phyloP scores from a whole-genome alignment of 2,113 vertebrate species.

The Origma solitaria region DNA sequence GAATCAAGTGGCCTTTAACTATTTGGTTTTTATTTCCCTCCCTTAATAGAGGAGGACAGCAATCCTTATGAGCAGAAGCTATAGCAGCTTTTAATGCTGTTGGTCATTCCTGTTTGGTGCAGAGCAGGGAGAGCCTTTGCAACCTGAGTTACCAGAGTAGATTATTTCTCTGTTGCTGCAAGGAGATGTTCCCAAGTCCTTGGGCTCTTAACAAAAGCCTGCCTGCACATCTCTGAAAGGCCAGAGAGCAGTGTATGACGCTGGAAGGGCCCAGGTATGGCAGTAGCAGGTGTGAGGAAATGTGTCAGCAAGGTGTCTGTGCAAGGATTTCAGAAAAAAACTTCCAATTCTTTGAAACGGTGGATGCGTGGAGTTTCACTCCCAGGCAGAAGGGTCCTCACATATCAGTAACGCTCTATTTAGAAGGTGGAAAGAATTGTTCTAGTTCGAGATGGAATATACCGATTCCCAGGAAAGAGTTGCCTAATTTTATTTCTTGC shows the following conservation, averaged over 20 bases:
- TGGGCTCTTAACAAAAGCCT: rapidly evolving
- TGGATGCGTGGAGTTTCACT: background rate
- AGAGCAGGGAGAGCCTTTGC: background rate
- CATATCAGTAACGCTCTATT: rapidly evolving
- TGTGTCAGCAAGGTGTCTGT: rapidly evolving
- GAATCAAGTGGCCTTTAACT: background rate
- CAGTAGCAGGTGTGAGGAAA: background rate
- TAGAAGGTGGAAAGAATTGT: background rate
- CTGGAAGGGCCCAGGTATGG: background rate
- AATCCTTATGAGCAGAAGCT: background rate
- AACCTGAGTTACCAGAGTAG: background rate
- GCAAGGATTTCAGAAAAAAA: background rate
- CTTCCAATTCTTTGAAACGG: background rate
- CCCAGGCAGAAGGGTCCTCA: background rate
- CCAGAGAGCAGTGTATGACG: background rate
- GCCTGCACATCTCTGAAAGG: background rate
- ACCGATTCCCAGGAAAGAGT: background rate
- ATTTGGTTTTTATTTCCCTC: rapidly evolving
- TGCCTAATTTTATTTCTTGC: background rate
- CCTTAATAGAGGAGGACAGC: background rate
- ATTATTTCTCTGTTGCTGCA: background rate
- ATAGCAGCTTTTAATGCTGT: background rate
- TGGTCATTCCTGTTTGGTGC: background rate
- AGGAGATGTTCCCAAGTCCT: background rate
- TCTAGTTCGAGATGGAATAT: background rate